Percentiles rank a stretch among this genome's conserved stretches.
These are phyloP conservation scores for Nyctibius bracteatus DNA, from an alignment of 2,113 vertebrate species.

Conservation along the genomic window DNA sequence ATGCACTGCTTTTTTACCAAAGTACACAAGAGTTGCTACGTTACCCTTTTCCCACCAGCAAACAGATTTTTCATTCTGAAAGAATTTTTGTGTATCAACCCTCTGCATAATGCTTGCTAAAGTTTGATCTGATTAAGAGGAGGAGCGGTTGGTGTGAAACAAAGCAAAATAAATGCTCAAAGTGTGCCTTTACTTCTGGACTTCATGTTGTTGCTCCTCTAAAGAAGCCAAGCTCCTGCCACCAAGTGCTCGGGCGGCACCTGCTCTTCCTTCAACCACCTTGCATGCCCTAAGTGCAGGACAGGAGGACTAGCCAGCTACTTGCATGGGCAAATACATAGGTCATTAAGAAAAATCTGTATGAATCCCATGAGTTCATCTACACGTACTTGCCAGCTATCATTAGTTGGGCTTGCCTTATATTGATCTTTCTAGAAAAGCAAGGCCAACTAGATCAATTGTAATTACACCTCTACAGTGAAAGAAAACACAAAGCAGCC, in stretches of 20 bases:
- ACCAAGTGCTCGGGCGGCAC: accelerated
- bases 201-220: not conserved
- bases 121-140: not conserved
- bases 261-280: not conserved
- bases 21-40: conserved; percentile 2
- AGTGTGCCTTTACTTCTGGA: not conserved
- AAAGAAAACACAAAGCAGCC: not conserved
- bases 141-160: not conserved
- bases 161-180: not conserved
- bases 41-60: not conserved
- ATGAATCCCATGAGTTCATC: not conserved
- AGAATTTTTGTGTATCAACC: not conserved
- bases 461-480: not conserved
- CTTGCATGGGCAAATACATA: not conserved
- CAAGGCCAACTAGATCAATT: not conserved
- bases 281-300: accelerated
- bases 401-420: not conserved
- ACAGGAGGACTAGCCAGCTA: not conserved
- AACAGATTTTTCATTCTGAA: conserved; percentile 31
- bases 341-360: not conserved
- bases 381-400: accelerated
- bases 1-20: not conserved
- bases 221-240: not conserved
- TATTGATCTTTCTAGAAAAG: not conserved
- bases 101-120: not conserved